Evolutionary conservation across 2,888 invertebrate genomes (phyloP), one percentile per base, ranked within the genome.

Genomic region (Auanema sp.): DNA sequence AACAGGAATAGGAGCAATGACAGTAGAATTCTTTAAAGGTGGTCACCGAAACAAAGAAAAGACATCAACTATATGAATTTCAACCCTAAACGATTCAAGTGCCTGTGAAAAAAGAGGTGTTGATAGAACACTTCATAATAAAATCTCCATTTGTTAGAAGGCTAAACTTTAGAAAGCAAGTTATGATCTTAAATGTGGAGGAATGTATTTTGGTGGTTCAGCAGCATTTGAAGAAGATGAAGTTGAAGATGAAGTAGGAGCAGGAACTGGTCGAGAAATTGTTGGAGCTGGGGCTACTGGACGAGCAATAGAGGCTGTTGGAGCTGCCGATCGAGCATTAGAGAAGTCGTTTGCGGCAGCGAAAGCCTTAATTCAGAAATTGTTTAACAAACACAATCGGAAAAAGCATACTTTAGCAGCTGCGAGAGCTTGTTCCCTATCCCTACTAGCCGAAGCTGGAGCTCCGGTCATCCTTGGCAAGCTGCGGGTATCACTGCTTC

Each of bases 121-220:
- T 33, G 33, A 33, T 33, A 33, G 33, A 33, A 33, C 33, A 33
- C 33, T 33, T 33, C 33, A 33, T 33, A 33, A 33, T 33, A 33
- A 33, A 33, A 33, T 33, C 33, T 33, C 33, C 33, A 33, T 33
- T 33, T 33, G 40, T 47, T 18, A 23, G 10, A 59, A 11, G 42
- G 47, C 41, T 53, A 42, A 33, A 33, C 33, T 33, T 33, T 33
- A 5, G 8, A 8, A 33, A 33, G 33, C 33, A 33, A 33, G 40
- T 51, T 58, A 59, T 14, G 64, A 70, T 62, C 77, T 64, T 57
- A 77, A 60, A 65, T 75, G 72, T 40, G 77, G 78, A 23, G 78
- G 78, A 3, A 78, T 68, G 61, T 78, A 78, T 0, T 71, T 61
- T 16, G 64, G 64, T 12, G 59, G 21, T 40, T 66, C 63, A 5